A percentile compares a stretch with the other conserved stretches of the same genome.
These are phyloP conservation scores for Peromyscus aztecus DNA, from an alignment of 2,797 vertebrate genomes.

Conservation along the genomic window DNA sequence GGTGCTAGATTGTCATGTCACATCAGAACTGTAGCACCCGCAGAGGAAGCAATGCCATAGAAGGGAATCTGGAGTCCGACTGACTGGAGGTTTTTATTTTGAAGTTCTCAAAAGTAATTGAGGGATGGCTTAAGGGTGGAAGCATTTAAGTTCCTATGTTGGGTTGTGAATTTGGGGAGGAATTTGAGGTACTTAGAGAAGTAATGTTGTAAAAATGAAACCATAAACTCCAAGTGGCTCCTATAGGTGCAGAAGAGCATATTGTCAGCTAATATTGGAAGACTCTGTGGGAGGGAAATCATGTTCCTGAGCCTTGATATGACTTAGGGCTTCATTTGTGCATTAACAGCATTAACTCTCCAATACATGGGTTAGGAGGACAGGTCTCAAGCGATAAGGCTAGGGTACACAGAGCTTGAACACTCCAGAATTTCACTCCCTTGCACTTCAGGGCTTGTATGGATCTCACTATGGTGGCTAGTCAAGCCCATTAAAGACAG, in stretches of 20 bases:
- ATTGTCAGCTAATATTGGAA: neutral
- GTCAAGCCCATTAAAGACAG: too few relatives aligned
- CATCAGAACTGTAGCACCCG: slow-evolving; percentile 69
- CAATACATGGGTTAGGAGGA: neutral
- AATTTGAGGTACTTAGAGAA: slow-evolving; percentile 27
- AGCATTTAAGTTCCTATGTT: slow-evolving; percentile 38
- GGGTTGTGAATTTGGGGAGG: slow-evolving; percentile 65
- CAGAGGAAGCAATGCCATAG: neutral
- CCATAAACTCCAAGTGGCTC: slow-evolving; percentile 62
- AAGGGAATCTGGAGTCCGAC: neutral
- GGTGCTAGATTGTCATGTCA: slow-evolving; percentile 84
- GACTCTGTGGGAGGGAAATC: neutral
- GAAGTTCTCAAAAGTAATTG: neutral
- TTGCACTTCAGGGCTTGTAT: too few relatives aligned
- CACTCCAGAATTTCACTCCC: neutral
- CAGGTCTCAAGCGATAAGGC: neutral
- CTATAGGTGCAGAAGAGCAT: neutral
- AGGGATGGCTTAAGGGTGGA: slow-evolving; percentile 32
- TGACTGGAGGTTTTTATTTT: neutral
- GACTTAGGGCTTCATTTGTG: slow-evolving; percentile 24
- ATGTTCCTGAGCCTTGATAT: neutral
- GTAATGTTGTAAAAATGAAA: neutral
- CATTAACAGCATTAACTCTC: neutral
- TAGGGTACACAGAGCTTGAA: neutral
- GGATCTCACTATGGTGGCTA: neutral